A percentile compares a stretch with the other conserved stretches of the same genome.
These are phyloP conservation scores for Holothuria leucospilota DNA, from an alignment of 53 echinoderm and acorn worm genomes.

Conservation along the genomic window DNA sequence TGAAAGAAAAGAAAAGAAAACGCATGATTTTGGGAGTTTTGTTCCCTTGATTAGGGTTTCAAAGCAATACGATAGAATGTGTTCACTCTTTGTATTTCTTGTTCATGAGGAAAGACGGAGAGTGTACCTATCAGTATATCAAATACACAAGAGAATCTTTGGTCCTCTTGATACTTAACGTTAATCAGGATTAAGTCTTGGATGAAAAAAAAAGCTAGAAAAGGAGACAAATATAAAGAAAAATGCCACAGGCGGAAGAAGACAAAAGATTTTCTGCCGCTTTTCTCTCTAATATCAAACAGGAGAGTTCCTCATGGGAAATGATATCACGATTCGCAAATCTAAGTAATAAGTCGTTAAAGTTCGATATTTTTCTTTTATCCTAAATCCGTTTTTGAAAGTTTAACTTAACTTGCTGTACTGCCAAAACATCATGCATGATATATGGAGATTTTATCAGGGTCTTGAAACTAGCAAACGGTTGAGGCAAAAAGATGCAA, in stretches of 20 bases:
- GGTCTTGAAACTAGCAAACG: no score
- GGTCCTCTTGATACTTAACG: constrained; percentile 9
- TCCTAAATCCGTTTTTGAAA: no score
- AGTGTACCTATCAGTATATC: constrained; percentile 3
- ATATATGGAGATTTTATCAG: no score
- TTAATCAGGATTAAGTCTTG: constrained; percentile 32
- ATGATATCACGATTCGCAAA: constrained; percentile 38
- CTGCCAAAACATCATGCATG: no score
- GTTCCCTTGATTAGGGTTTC: constrained; percentile 2
- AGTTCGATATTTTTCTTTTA: constrained; percentile 4
- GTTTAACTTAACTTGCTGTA: no score
- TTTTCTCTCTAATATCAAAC: constrained; percentile 21
- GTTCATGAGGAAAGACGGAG: neutral
- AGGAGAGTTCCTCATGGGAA: constrained; percentile 22
- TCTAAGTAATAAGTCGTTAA: constrained; percentile 41
- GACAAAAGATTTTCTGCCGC: constrained; percentile 34
- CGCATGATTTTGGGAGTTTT: constrained; percentile 12
- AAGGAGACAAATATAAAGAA: neutral
- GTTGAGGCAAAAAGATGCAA: no score
- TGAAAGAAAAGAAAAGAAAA: constrained; percentile 9
- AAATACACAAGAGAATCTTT: constrained; percentile 22
- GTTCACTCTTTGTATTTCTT: neutral
- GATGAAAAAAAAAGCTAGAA: neutral
- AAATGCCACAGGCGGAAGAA: constrained; percentile 36
- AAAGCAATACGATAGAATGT: constrained; percentile 5